Evolutionary conservation across 1,140 invertebrate species (phyloP).

Genomic region (Scaptodrosophila lebanonensis): DNA sequence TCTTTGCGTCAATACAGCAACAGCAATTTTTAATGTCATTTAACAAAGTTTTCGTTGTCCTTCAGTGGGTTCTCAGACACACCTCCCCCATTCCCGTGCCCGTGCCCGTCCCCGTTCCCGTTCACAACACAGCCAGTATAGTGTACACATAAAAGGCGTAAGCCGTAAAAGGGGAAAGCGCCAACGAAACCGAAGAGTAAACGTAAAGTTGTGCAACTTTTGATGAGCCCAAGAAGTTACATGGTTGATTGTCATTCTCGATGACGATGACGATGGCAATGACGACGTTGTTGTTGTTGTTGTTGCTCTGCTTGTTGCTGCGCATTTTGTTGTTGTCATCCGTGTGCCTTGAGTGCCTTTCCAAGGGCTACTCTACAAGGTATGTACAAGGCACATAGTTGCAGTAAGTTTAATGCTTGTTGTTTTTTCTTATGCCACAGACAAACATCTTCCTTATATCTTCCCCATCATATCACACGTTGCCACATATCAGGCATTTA

Average conservation of each 20-base stretch:
- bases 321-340: not conserved
- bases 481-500: too few relatives aligned
- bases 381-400: too few relatives aligned
- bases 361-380: too few relatives aligned
- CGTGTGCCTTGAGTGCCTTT: too few relatives aligned
- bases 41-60: constrained; percentile 53
- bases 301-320: not conserved
- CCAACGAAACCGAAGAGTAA: constrained; percentile 4
- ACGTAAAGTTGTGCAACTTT: constrained; percentile 27
- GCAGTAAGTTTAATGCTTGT: too few relatives aligned
- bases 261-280: too few relatives aligned
- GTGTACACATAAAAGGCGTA: constrained; percentile 57
- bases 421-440: too few relatives aligned
- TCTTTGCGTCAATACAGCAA: constrained; percentile 53
- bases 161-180: constrained; percentile 38
- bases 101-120: too few relatives aligned
- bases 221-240: constrained; percentile 34
- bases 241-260: constrained; percentile 12
- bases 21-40: constrained; percentile 60
- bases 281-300: not conserved
- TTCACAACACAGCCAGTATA: constrained; percentile 1
- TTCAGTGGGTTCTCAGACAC: constrained; percentile 21
- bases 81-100: too few relatives aligned
- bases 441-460: too few relatives aligned
- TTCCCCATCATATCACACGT: too few relatives aligned